A percentile compares a stretch with the other conserved stretches of the same genome.
phyloP scores from a whole-genome alignment of 2,797 vertebrate genomes.

The Staurois parvus region DNA sequence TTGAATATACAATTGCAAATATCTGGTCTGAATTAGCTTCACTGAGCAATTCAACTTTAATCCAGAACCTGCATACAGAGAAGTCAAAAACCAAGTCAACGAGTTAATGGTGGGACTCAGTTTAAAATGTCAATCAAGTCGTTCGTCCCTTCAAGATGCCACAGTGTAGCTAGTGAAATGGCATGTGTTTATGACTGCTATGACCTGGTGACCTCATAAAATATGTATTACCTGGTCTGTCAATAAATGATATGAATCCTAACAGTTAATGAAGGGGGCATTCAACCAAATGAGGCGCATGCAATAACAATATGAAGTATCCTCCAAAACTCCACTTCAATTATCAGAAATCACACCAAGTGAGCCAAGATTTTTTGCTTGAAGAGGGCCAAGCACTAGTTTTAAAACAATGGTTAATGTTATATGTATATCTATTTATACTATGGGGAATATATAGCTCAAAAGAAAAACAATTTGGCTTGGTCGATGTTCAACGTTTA shows the following conservation, averaged over 20 bases:
- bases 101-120: not conserved
- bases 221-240: not conserved
- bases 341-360: too few relatives aligned
- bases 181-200: not conserved
- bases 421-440: not conserved
- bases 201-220: slow-evolving; percentile 14
- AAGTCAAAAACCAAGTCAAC: not conserved
- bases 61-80: not conserved
- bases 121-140: slow-evolving; percentile 5
- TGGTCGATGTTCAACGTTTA: too few relatives aligned
- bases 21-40: not conserved
- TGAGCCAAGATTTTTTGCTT: too few relatives aligned
- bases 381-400: not conserved
- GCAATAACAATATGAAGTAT: not conserved
- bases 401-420: not conserved
- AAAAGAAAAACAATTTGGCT: too few relatives aligned
- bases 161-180: not conserved
- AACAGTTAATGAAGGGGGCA: not conserved
- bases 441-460: not conserved
- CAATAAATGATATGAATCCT: not conserved
- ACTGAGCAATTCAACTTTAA: not conserved
- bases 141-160: not conserved
- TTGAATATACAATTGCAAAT: not conserved
- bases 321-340: not conserved
- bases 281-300: not conserved